phyloP scores from a whole-genome alignment of 2,797 vertebrate genomes.

The Fistularia tabacaria region DNA sequence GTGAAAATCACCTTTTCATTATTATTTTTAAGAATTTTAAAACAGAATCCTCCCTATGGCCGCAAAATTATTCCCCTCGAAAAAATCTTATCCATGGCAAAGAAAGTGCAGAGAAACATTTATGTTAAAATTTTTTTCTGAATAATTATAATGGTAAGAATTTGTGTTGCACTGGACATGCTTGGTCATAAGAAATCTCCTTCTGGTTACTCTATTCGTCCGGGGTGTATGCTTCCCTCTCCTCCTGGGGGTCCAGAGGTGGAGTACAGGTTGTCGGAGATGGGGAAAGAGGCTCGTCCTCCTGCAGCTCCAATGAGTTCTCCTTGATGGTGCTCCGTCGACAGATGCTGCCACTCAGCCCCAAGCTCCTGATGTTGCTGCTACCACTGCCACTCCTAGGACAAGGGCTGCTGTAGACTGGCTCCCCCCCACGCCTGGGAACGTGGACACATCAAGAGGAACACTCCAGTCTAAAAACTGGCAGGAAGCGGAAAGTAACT shows the following conservation, averaged over 20 bases:
- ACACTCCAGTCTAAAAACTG: not conserved
- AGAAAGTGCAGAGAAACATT: too few species aligned
- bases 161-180: too few species aligned
- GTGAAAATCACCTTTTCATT: too few species aligned
- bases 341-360: constrained; percentile 21
- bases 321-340: constrained; percentile 47
- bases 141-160: not conserved
- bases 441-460: constrained; percentile 34
- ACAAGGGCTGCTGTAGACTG: constrained; percentile 19
- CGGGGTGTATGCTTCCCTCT: constrained; percentile 5
- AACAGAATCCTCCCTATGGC: too few species aligned
- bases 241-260: constrained; percentile 14
- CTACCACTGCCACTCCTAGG: constrained; percentile 28
- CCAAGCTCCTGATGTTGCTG: constrained; percentile 25
- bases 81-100: too few species aligned
- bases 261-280: constrained; percentile 22
- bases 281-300: constrained; percentile 40
- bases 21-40: too few species aligned
- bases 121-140: too few species aligned
- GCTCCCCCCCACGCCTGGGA: constrained; percentile 57
- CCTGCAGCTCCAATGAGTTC: constrained; percentile 51
- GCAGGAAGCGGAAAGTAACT: constrained; percentile 11
- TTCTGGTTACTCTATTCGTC: constrained; percentile 31
- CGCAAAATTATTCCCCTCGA: too few species aligned
- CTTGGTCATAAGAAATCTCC: too few species aligned